Conservation (phyloP, 2,113 vertebrate species). For the Nettapus auritus region DNA sequence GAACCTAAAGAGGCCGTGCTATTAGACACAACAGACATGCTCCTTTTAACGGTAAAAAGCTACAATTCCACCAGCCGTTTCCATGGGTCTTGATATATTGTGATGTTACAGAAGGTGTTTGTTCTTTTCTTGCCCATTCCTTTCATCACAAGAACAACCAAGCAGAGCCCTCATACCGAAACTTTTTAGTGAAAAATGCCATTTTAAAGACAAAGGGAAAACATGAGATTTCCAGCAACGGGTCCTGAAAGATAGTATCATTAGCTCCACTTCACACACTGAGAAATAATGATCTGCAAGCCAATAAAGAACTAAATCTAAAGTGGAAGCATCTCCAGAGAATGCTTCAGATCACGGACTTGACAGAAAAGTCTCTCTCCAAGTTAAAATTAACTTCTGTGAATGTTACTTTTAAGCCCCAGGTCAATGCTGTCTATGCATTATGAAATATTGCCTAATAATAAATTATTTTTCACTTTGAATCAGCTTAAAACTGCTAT, state of each 20-base stretch:
- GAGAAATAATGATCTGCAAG: background rate
- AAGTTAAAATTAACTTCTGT: background rate
- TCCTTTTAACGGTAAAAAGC: background rate
- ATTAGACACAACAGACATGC: background rate
- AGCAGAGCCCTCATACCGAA: background rate
- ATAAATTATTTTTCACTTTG: background rate
- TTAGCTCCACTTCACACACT: fast-evolving
- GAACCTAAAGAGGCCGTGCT: background rate
- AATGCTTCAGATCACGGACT: background rate
- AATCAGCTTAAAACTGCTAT: background rate
- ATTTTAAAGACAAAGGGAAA: background rate
- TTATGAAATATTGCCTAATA: background rate
- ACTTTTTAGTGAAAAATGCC: background rate
- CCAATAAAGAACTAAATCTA: background rate
- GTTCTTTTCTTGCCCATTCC: background rate
- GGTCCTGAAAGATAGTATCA: background rate
- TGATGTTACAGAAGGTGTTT: fast-evolving
- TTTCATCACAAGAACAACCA: background rate
- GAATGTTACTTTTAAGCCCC: background rate
- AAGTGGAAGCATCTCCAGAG: background rate
- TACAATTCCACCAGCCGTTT: background rate
- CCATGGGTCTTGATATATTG: background rate
- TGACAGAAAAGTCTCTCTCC: background rate
- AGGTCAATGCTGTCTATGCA: background rate
- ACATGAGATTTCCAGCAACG: background rate